Evolutionary conservation across 2,888 invertebrate genomes (phyloP), one percentile per base, ranked within the genome.

Genomic region (Stenchaetothrips biformis): DNA sequence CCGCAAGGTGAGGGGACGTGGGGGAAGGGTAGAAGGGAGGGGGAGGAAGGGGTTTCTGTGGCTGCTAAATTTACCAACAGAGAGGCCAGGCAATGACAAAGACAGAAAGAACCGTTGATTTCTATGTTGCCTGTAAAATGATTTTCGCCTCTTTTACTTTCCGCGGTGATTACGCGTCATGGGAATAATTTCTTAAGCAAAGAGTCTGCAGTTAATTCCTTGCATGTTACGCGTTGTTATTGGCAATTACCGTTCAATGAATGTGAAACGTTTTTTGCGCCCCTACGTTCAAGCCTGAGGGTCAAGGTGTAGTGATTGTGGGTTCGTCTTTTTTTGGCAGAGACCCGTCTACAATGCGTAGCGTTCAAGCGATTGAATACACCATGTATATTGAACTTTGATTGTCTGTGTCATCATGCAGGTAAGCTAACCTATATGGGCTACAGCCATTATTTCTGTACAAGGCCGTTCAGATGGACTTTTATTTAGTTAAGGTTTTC

Each of bases 11-110:
- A 37, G 37, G 37, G 37, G 4, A n/a, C n/a, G 37, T 2, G 4
- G 37, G 37, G 4, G 37, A 37, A 37, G 37, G 37, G 37, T n/a
- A n/a, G 37, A 37, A 4, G 37, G 37, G 37, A 37, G 4, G 37
- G 37, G 37, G 37, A n/a, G 37, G 37, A 37, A 37, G 37, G 4
- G 37, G 4, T 37, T 37, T 37, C 37, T 37, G 37, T 74, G 67
- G 67, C 67, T 21, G 67, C 67, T 74, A 74, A 74, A 74, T 74
- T 74, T 74, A 74, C 25, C 67, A 74, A 74, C 67, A 74, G 67
- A 67, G 67, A 74, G 67, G 67, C 67, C 67, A 74, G 67, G 67
- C 67, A 74, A 74, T 74, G 67, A 74, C 67, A 74, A 74, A 74
- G 67, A 74, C 67, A 74, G 67, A 74, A 74, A 74, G 25, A 74